A percentile compares a stretch with the other conserved stretches of the same genome.
phyloP scores from a whole-genome alignment of 2,888 invertebrate species.

The Heteromyza rotundicornis region DNA sequence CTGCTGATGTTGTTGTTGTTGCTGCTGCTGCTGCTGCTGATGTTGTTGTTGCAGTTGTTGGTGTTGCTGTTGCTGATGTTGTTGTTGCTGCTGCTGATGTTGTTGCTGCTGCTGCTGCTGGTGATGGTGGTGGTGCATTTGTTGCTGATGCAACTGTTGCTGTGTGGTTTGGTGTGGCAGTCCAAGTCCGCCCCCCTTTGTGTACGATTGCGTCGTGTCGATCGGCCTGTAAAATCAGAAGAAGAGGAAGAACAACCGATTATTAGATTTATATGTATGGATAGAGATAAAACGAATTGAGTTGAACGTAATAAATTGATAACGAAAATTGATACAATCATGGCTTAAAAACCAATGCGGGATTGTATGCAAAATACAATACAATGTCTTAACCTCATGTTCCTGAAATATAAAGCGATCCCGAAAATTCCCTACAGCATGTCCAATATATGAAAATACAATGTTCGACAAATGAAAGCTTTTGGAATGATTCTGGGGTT shows the following conservation, averaged over 20 bases:
- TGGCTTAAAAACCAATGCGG: too few species aligned
- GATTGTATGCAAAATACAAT: too few species aligned
- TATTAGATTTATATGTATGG: constrained; percentile 53
- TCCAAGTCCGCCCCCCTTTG: constrained; percentile 55
- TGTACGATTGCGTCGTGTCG: constrained; percentile 59
- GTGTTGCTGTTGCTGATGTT: constrained; percentile 42
- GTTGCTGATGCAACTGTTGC: constrained; percentile 43
- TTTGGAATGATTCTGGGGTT: too few species aligned
- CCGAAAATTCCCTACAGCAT: too few species aligned
- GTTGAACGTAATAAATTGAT: too few species aligned
- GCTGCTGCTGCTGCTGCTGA: constrained; percentile 46
- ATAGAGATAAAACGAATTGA: too few species aligned
- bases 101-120: constrained; percentile 47
- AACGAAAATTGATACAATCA: too few species aligned
- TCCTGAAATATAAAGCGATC: too few species aligned
- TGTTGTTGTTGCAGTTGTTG: constrained; percentile 43
- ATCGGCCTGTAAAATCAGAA: constrained; percentile 60
- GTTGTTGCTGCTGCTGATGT: constrained; percentile 46
- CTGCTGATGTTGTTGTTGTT: constrained; percentile 34
- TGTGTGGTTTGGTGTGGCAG: constrained; percentile 35
- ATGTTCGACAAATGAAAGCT: too few species aligned
- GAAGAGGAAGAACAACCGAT: constrained; percentile 48
- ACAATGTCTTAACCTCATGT: too few species aligned
- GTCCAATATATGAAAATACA: too few species aligned
- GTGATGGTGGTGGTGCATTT: constrained; percentile 40